Evolutionary conservation across 2,797 vertebrate species (phyloP).

Genomic region (Dryobates pubescens): DNA sequence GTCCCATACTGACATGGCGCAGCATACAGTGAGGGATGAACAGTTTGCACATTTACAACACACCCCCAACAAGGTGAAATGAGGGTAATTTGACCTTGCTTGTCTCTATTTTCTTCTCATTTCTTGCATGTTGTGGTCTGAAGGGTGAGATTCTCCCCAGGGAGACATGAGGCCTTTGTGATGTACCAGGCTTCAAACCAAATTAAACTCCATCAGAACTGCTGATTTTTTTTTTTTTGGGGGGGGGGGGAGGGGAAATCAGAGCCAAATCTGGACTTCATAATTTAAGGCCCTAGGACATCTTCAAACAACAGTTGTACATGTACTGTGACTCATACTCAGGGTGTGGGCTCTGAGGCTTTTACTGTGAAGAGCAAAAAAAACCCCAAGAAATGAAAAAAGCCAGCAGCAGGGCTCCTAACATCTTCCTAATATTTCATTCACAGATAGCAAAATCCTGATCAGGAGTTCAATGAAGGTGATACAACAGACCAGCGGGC

Average conservation of each 20-base stretch:
- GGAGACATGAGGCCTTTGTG: background rate
- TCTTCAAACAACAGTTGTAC: background rate
- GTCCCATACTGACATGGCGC: background rate
- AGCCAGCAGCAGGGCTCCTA: background rate
- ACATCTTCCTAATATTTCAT: background rate
- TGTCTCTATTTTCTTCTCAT: background rate
- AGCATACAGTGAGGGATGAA: background rate
- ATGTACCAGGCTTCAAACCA: background rate
- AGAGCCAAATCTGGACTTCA: background rate
- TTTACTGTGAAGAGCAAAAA: background rate
- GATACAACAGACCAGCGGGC: background rate
- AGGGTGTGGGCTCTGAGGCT: background rate
- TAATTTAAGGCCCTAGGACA: background rate
- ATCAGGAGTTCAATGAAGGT: background rate
- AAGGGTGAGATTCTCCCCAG: background rate
- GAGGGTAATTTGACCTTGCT: background rate
- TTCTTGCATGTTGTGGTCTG: fast-evolving
- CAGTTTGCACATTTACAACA: background rate
- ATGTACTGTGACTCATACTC: background rate
- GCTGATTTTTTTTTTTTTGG: background rate
- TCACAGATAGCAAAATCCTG: background rate
- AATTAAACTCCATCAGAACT: background rate
- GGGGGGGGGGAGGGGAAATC: no score
- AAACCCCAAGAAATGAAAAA: background rate
- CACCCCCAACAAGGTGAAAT: background rate